These are phyloP conservation scores for Drosophila azteca DNA, from an alignment of 1,140 invertebrate genomes.

Conservation along the genomic window DNA sequence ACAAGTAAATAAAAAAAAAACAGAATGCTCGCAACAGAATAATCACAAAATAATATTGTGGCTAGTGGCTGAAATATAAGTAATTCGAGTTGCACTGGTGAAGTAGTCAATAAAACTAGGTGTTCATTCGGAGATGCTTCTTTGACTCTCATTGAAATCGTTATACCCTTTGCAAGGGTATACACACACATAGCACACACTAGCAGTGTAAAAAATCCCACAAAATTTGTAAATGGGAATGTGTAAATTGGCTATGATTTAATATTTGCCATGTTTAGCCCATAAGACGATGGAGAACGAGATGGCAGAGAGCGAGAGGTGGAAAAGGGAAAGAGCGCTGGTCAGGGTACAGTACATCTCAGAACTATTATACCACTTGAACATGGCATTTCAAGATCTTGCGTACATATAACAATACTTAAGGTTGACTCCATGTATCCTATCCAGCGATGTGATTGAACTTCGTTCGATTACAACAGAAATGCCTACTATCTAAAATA, in stretches of 20 bases:
- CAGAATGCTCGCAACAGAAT: too few relatives aligned
- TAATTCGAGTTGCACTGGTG: too few relatives aligned
- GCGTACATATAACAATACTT: too few relatives aligned
- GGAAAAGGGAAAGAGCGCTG: background rate
- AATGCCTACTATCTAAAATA: background rate
- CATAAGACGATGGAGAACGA: conserved; percentile 7
- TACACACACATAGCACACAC: conserved; percentile 1
- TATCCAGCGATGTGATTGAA: background rate
- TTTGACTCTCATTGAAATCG: background rate
- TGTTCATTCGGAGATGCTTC: too few relatives aligned
- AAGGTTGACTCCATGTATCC: too few relatives aligned
- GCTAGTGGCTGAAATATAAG: too few relatives aligned
- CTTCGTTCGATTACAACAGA: background rate
- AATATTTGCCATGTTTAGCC: conserved; percentile 64
- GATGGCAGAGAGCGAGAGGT: background rate
- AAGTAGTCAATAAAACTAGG: too few relatives aligned
- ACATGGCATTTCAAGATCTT: too few relatives aligned
- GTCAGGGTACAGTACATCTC: background rate
- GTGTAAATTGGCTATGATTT: conserved; percentile 75
- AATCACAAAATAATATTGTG: too few relatives aligned
- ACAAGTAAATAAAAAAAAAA: too few relatives aligned
- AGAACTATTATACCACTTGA: background rate
- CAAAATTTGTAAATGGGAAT: conserved; percentile 50
- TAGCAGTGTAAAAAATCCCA: conserved; percentile 2
- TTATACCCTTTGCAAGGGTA: background rate